Evolutionary conservation across 2,113 vertebrate genomes (phyloP).

Genomic region (Rhabdornis inornatus): DNA sequence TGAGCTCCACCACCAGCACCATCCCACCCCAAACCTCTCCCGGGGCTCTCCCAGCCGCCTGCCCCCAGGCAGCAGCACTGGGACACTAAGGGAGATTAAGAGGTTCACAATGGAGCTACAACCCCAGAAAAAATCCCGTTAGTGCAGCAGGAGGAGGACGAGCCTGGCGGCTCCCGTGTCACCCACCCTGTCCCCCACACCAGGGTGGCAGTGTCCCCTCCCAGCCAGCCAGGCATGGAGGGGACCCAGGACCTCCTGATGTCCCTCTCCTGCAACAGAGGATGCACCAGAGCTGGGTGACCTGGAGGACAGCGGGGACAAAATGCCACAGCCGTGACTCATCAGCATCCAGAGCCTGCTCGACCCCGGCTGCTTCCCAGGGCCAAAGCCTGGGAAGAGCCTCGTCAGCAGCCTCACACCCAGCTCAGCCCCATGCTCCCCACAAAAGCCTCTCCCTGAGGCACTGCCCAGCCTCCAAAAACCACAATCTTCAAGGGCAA

Average conservation of each 20-base stretch:
- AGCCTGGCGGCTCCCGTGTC: background rate
- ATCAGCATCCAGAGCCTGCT: background rate
- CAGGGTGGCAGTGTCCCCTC: background rate
- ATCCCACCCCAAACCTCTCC: background rate
- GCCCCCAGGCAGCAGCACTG: background rate
- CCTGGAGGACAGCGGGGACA: background rate
- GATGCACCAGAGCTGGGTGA: background rate
- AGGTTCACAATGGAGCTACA: constrained; percentile 35
- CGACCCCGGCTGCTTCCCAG: background rate
- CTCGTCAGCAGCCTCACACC: background rate
- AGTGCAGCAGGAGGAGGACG: background rate
- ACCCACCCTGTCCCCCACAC: accelerated
- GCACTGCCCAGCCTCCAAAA: background rate
- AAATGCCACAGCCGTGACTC: background rate
- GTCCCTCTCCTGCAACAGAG: background rate
- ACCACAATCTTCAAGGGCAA: accelerated
- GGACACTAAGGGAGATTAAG: background rate
- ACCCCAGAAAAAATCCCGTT: constrained; percentile 36
- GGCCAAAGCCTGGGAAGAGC: background rate
- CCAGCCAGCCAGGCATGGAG: background rate
- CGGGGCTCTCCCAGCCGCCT: background rate
- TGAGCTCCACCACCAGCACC: background rate
- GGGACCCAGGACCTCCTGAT: background rate
- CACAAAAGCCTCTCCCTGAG: background rate
- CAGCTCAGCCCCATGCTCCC: background rate